Evolutionary conservation across 1,140 invertebrate species (phyloP).

Genomic region (Cecropterus lyciades): DNA sequence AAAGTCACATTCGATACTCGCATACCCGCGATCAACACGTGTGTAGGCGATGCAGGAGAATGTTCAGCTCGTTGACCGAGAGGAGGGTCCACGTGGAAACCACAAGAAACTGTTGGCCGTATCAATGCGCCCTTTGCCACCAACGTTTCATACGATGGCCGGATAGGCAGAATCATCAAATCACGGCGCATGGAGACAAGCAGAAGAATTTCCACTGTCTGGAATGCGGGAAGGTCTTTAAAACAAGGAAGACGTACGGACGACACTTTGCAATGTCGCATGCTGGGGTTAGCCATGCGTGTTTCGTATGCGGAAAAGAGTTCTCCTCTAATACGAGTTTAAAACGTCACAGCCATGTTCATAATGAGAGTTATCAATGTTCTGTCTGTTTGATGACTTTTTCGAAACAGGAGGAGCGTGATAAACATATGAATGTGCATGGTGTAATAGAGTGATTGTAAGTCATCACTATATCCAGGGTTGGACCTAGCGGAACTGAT

Average conservation of each 20-base stretch:
- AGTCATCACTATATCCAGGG: too few species aligned
- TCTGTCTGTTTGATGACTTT: background rate
- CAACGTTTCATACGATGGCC: conserved; percentile 50
- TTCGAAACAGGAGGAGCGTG: background rate
- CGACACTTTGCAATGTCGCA: conserved; percentile 47
- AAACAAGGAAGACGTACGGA: conserved; percentile 42
- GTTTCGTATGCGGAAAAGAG: conserved; percentile 46
- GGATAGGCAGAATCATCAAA: conserved; percentile 48
- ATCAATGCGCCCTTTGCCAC: conserved; percentile 46
- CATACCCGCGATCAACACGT: conserved; percentile 44
- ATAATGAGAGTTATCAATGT: conserved; percentile 56
- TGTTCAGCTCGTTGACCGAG: conserved; percentile 48
- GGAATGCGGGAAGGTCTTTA: conserved; percentile 46
- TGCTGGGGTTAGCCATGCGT: conserved; percentile 41
- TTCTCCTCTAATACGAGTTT: conserved; percentile 50
- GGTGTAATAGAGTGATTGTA: background rate
- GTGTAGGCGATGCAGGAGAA: conserved; percentile 55
- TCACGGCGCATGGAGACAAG: conserved; percentile 42
- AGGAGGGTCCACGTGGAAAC: conserved; percentile 47
- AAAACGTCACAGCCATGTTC: conserved; percentile 73
- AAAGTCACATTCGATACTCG: conserved; percentile 44
- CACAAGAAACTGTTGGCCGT: conserved; percentile 50
- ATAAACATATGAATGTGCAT: background rate
- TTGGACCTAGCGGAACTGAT: too few species aligned
- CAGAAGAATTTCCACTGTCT: conserved; percentile 45